A percentile compares a stretch with the other conserved stretches of the same genome.
phyloP scores from a whole-genome alignment of 2,888 invertebrate species.

The Malthinus seriepunctatus region DNA sequence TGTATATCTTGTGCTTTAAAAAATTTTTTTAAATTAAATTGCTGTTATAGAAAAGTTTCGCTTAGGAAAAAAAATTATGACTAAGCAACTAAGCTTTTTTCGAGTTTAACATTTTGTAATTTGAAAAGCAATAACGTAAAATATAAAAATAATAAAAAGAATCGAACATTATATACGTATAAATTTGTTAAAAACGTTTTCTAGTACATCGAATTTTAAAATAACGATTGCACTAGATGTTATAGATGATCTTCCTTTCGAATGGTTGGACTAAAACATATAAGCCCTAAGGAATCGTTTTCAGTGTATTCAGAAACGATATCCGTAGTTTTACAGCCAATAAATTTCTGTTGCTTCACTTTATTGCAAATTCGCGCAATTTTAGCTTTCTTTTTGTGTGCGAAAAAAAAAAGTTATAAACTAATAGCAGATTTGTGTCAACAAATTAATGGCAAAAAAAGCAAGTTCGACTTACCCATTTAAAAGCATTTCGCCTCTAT shows the following conservation, averaged over 20 bases:
- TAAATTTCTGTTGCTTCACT: slow-evolving; percentile 16
- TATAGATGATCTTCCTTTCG: slow-evolving; percentile 6
- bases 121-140: not conserved
- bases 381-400: not conserved
- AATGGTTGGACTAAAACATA: slow-evolving; percentile 14
- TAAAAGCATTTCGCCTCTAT: slow-evolving; percentile 77
- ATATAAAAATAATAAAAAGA: too few species aligned
- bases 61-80: not conserved
- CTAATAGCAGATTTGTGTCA: slow-evolving; percentile 1
- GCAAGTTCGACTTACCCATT: slow-evolving; percentile 71
- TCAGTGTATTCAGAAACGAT: slow-evolving; percentile 17
- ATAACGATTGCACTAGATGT: slow-evolving; percentile 6
- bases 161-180: too few species aligned
- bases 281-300: slow-evolving; percentile 18
- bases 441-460: slow-evolving; percentile 3
- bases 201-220: slow-evolving; percentile 5
- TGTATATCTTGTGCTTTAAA: slow-evolving; percentile 66
- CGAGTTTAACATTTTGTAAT: not conserved
- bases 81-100: not conserved
- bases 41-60: not conserved
- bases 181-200: not conserved
- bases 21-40: not conserved
- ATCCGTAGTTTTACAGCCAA: slow-evolving; percentile 18
- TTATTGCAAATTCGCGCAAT: slow-evolving; percentile 17
- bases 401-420: not conserved